Evolutionary conservation across 2,113 vertebrate genomes (phyloP).

Genomic region (Eulemur rufifrons): DNA sequence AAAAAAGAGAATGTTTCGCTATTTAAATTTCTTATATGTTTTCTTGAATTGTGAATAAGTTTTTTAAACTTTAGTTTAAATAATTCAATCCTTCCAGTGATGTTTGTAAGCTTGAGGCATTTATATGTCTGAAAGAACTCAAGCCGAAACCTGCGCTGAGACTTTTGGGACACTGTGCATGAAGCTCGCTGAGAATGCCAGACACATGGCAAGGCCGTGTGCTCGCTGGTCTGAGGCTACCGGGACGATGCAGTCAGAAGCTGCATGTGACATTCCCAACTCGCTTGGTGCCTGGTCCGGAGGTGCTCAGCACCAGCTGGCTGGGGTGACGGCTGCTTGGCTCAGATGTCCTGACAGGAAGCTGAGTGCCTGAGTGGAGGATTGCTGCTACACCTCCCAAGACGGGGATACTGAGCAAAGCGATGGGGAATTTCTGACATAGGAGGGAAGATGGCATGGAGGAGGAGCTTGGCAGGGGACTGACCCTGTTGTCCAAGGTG

Average conservation of each 20-base stretch:
- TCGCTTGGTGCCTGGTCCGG: background rate
- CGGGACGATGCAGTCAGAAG: background rate
- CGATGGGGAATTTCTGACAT: background rate
- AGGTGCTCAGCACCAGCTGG: background rate
- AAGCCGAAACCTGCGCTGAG: background rate
- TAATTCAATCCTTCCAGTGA: background rate
- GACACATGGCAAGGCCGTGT: fast-evolving
- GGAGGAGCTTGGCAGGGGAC: background rate
- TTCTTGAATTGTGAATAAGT: background rate
- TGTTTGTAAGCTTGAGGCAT: background rate
- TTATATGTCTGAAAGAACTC: background rate
- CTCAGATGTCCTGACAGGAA: background rate
- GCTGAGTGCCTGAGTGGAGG: background rate
- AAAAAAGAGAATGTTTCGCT: background rate
- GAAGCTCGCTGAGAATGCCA: background rate
- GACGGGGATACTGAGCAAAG: background rate
- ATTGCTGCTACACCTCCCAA: background rate
- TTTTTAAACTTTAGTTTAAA: background rate
- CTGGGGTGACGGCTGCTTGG: background rate
- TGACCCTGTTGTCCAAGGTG: constrained; percentile 17
- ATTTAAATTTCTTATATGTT: background rate
- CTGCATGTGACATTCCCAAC: background rate
- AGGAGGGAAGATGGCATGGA: background rate
- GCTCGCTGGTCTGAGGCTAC: background rate
- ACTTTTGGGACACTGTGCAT: background rate